These are phyloP conservation scores for Chaenogobius annularis DNA, from an alignment of 2,113 vertebrate species.

Conservation along the genomic window DNA sequence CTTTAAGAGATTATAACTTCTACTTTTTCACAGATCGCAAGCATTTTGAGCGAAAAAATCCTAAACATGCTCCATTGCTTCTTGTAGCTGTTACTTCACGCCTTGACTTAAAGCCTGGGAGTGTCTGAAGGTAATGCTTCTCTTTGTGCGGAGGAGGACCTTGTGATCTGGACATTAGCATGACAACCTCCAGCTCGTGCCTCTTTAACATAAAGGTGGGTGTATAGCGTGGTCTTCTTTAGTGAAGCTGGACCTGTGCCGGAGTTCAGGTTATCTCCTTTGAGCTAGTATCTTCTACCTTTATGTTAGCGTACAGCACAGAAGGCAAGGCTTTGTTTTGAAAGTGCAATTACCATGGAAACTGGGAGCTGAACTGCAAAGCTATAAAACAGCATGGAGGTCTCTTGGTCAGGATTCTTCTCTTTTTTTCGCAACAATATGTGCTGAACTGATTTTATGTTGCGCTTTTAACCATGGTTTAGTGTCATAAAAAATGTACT, in stretches of 20 bases:
- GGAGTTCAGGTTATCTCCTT: background rate
- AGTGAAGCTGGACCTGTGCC: background rate
- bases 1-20: too few species aligned
- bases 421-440: too few species aligned
- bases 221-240: background rate
- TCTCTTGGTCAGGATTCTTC: background rate
- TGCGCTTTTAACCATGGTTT: too few species aligned
- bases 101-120: background rate
- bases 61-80: background rate
- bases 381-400: background rate
- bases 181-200: background rate
- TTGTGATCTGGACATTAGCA: background rate
- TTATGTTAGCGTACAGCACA: background rate
- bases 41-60: too few species aligned
- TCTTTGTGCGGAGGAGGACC: background rate
- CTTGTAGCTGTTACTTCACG: background rate
- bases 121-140: background rate
- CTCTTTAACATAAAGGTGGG: background rate
- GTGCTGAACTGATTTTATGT: too few species aligned
- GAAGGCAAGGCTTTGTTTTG: background rate
- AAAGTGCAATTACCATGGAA: slow-evolving; percentile 33
- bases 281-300: background rate
- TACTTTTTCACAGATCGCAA: background rate
- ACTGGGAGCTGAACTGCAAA: slow-evolving; percentile 13
- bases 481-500: too few species aligned